These are phyloP conservation scores for Decapterus maruadsi DNA, from an alignment of 2,797 vertebrate species.

Conservation along the genomic window DNA sequence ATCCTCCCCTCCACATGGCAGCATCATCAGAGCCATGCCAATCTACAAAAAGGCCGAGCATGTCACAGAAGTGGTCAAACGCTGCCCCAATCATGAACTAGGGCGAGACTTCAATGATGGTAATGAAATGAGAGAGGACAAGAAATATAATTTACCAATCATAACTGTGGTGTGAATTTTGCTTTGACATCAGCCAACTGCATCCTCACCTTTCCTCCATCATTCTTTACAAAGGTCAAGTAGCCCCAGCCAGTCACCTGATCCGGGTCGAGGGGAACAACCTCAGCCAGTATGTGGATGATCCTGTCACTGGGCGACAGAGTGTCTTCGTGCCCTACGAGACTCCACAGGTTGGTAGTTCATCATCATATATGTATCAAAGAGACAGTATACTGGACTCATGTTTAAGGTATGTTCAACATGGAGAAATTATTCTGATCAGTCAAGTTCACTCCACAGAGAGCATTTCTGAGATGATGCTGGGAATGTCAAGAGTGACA, in stretches of 20 bases:
- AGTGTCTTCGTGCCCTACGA: conserved; percentile 96
- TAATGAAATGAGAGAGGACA: conserved; percentile 60
- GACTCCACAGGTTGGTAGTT: conserved; percentile 91
- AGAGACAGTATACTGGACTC: neutral
- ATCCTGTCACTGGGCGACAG: conserved; percentile 95
- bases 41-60: conserved; percentile 99
- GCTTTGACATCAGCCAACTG: neutral
- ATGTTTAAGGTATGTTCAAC: neutral
- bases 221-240: conserved; percentile 87
- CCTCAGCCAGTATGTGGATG: conserved; percentile 95
- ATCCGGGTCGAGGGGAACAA: conserved; percentile 98
- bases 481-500: conserved; percentile 39
- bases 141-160: neutral
- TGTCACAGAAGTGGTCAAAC: conserved; percentile 97
- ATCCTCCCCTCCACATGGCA: conserved; percentile 90
- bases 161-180: neutral
- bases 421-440: neutral
- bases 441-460: conserved; percentile 1
- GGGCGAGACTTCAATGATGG: conserved; percentile 97
- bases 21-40: conserved; percentile 95
- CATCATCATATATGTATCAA: neutral
- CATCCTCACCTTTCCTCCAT: conserved; percentile 3
- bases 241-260: conserved; percentile 95
- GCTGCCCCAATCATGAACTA: conserved; percentile 98
- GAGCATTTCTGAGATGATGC: conserved; percentile 49